These are phyloP conservation scores for Crenuchus spilurus DNA, from an alignment of 2,797 vertebrate species.

Conservation along the genomic window DNA sequence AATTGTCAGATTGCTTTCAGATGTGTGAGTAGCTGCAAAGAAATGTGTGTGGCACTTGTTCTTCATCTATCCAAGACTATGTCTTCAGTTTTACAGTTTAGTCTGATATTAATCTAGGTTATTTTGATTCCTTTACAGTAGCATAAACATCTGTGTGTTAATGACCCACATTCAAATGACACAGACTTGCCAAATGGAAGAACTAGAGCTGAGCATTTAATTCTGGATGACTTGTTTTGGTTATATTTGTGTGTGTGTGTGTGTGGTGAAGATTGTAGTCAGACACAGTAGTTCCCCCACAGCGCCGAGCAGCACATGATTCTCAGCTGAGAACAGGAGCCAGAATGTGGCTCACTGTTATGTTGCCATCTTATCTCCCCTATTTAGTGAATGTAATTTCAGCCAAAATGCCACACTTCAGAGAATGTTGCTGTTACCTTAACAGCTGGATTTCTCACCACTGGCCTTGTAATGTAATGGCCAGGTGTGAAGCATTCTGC, in stretches of 20 bases:
- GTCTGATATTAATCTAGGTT: background rate
- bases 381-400: conserved; percentile 28
- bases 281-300: background rate
- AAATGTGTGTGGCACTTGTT: background rate
- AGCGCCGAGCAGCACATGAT: conserved; percentile 63
- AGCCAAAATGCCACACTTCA: conserved; percentile 13
- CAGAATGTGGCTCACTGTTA: conserved; percentile 49
- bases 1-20: background rate
- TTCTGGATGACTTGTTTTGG: background rate
- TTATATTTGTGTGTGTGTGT: conserved; percentile 8
- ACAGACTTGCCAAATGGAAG: background rate
- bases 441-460: conserved; percentile 21
- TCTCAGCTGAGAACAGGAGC: conserved; percentile 69
- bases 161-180: background rate
- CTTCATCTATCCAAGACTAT: background rate
- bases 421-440: background rate
- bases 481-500: too few relatives aligned
- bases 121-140: background rate
- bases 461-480: too few relatives aligned
- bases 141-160: background rate
- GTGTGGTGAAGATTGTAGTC: background rate
- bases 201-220: background rate
- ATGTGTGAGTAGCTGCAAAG: background rate
- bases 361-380: conserved; percentile 41
- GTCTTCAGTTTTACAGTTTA: background rate